Evolutionary conservation across 2,888 invertebrate genomes (phyloP), one percentile per base, ranked within the genome.

Genomic region (Argyra leucocephala): DNA sequence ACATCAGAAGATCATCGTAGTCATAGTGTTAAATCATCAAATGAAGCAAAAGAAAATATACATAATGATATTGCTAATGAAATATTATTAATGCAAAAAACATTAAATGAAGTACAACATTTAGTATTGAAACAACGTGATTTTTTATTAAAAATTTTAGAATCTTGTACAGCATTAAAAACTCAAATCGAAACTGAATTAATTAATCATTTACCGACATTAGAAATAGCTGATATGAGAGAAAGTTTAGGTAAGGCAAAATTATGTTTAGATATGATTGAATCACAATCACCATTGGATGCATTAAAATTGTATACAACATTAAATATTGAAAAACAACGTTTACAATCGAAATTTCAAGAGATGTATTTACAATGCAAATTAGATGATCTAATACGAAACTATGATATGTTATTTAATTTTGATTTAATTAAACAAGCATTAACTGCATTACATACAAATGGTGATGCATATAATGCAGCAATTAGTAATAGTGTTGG

Each of bases 121-220:
- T 80, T 88, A 74, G 85, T 86, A 67, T 81, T 84, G 78, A 86
- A 88, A 73, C 88, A 88, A 76, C 83, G 89, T 71, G 86, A 88
- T 74, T 88, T 88, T 76, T 78, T 88, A 69, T 82, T 88, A 68
- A 87, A 88, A 75, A 86, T 89, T 63, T 81, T 88, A 68, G 89
- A 90, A 75, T 87, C 89, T 57, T 88, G 89, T 77, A 86, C 87
- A 62, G 86, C 88, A 67, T 78, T 90, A 62, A 89, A 89, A 76
- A 85, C 87, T 66, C 88, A 88, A 78, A 86, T 90, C 63, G 89
- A 89, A 78, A 86, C 87, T 63, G 88, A 89, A 75, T 81, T 90
- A 70, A 85, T 86, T 69, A 86, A 85, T 72, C 87, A 87, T 71
- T 83, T 85, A 75, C 84, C 85, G 60, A 85, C 86, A 67, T 82